Evolutionary conservation across 2,113 vertebrate species (phyloP), one percentile per base, ranked within the genome.

Genomic region (Platysteira castanea): DNA sequence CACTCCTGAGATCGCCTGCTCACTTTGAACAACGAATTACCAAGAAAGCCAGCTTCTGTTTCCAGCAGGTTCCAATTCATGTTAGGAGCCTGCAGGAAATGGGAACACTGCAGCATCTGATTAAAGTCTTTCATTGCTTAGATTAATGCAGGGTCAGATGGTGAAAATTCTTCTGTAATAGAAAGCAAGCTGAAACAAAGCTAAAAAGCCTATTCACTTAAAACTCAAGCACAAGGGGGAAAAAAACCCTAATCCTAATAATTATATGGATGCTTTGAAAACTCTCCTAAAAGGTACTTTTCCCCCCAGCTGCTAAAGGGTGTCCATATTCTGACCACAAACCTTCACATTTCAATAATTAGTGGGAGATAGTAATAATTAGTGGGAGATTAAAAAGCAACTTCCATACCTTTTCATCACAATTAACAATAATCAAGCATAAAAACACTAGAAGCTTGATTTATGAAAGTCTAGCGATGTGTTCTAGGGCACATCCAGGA

Each of bases 41-140:
- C 2, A 1, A 73, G 79, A 91, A 96, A 96, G 65, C 77, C 90
- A 83, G 85, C 60, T 96, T 85, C 82, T 94, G 67, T 91, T 94
- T 96, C 87, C 78, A 94, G 91, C 84, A 96, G 90, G 71, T 73
- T 96, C 67, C 63, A 93, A 93, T 91, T 93, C 70, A 50, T 39
- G 41, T 80, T 73, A 90, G 94, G 89, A 93, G 87, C 78, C 91
- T 83, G 54, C 75, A 97, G 93, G 91, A 96, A 95, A 96, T 47
- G 47, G 90, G 93, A 75, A 93, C 85, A 77, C 70, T 87, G 90
- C 91, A 95, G 75, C 79, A 91, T 90, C 87, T 96, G 93, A 96
- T 95, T 96, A 85, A 93, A 91, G 91, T 50, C 78, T 95, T 94
- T 95, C 89, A 85, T 87, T 93, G 47, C 59, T 91, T 57, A 85